Percentiles rank a stretch among this genome's conserved stretches.
phyloP scores from a whole-genome alignment of 2,113 vertebrate genomes.

The Furnarius figulus region DNA sequence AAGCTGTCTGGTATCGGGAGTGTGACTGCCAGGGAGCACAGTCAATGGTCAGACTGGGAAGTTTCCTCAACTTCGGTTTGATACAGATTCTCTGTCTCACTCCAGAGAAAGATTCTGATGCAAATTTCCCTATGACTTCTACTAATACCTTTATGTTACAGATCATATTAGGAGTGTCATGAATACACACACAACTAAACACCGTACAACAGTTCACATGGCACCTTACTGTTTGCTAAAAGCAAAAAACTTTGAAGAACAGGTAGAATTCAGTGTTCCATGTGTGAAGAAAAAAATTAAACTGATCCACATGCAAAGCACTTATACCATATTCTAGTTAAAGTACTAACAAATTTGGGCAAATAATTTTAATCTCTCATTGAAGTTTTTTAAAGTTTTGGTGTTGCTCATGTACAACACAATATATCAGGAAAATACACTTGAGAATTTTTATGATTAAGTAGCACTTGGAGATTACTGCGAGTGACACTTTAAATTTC shows the following conservation, averaged over 20 bases:
- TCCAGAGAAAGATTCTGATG: neutral
- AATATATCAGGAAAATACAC: neutral
- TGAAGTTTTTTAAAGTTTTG: neutral
- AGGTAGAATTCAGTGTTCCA: neutral
- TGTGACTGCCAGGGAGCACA: neutral
- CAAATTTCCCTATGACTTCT: neutral
- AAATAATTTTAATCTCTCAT: neutral
- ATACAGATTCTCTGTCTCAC: neutral
- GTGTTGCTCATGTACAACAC: neutral
- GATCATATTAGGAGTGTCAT: neutral
- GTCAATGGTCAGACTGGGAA: neutral
- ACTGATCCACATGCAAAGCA: neutral
- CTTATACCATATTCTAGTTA: neutral
- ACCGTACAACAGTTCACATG: neutral
- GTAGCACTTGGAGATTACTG: neutral
- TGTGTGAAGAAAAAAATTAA: neutral
- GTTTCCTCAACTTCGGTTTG: neutral
- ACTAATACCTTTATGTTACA: neutral
- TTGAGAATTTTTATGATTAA: neutral
- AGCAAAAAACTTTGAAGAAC: neutral
- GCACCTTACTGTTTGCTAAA: neutral
- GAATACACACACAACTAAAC: neutral
- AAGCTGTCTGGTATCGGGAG: neutral
- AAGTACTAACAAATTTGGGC: neutral
- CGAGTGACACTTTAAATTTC: neutral